phyloP scores from a whole-genome alignment of 2,113 vertebrate species.

The Callipepla californica region DNA sequence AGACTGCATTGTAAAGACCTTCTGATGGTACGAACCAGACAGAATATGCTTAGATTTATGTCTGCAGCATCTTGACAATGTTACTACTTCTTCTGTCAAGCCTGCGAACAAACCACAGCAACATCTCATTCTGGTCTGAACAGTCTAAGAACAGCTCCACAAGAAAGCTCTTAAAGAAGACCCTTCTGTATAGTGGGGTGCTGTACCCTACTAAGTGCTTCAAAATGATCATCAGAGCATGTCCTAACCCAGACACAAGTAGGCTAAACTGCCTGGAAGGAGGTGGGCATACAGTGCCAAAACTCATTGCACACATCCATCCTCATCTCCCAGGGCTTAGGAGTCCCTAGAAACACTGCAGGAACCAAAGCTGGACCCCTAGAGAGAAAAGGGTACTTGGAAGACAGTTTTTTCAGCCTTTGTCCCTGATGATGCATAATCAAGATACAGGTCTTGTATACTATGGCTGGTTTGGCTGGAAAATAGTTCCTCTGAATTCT shows the following conservation, averaged over 20 bases:
- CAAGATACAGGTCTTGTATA: neutral
- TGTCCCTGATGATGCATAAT: neutral
- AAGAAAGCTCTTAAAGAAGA: neutral
- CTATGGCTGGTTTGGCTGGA: neutral
- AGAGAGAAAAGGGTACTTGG: neutral
- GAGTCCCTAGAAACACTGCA: neutral
- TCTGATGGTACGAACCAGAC: neutral
- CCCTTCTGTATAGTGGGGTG: neutral
- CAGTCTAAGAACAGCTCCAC: neutral
- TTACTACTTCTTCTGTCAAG: neutral
- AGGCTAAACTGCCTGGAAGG: neutral
- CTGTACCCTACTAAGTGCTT: neutral
- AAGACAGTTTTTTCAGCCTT: neutral
- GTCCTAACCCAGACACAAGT: neutral
- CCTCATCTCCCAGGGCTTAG: neutral
- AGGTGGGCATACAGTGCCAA: neutral
- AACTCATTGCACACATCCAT: accelerated
- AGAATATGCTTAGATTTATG: neutral
- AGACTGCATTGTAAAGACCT: neutral
- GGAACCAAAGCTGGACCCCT: neutral
- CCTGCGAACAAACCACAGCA: neutral
- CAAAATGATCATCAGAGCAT: neutral
- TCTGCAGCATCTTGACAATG: neutral
- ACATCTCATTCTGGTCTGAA: neutral
- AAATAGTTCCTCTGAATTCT: neutral